Percentiles rank a stretch among this genome's conserved stretches.
These are phyloP conservation scores for Thamnophis sirtalis DNA, from an alignment of 2,113 vertebrate species.

Conservation along the genomic window DNA sequence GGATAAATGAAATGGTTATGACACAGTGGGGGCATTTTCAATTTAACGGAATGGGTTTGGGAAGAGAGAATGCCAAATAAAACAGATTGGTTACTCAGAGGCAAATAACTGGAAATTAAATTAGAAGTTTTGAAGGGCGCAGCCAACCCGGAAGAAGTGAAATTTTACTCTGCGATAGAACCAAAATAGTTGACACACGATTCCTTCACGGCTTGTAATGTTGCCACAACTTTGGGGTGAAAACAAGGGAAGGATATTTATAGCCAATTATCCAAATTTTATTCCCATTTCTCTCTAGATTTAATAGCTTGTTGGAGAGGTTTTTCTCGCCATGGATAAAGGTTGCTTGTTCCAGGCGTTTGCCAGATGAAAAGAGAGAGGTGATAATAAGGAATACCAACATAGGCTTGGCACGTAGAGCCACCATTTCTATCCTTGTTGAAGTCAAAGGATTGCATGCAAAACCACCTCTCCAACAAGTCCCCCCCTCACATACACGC, in stretches of 20 bases:
- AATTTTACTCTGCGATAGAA: not conserved
- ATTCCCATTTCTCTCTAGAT: not conserved
- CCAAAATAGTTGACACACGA: constrained; percentile 7
- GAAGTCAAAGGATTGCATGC: not conserved
- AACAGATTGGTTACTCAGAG: constrained; percentile 42
- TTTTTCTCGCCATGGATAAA: not conserved
- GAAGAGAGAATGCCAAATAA: constrained; percentile 49
- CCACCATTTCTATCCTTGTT: not conserved
- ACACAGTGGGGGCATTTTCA: constrained; percentile 55
- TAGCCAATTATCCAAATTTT: constrained; percentile 19
- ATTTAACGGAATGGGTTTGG: constrained; percentile 57
- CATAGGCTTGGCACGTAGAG: not conserved
- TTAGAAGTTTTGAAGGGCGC: constrained; percentile 34
- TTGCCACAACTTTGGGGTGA: not conserved
- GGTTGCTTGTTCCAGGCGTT: not conserved
- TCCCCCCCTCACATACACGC: not conserved
- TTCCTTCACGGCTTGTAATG: accelerated
- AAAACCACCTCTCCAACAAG: not conserved
- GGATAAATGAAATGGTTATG: constrained; percentile 50
- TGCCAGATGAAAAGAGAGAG: not conserved
- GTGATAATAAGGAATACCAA: not conserved
- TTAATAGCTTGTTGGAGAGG: not conserved
- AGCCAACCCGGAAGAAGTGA: constrained; percentile 24
- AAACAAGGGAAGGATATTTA: not conserved
- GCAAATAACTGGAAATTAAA: constrained; percentile 51